phyloP scores from a whole-genome alignment of 2,888 invertebrate genomes.

The Crematogaster levior region DNA sequence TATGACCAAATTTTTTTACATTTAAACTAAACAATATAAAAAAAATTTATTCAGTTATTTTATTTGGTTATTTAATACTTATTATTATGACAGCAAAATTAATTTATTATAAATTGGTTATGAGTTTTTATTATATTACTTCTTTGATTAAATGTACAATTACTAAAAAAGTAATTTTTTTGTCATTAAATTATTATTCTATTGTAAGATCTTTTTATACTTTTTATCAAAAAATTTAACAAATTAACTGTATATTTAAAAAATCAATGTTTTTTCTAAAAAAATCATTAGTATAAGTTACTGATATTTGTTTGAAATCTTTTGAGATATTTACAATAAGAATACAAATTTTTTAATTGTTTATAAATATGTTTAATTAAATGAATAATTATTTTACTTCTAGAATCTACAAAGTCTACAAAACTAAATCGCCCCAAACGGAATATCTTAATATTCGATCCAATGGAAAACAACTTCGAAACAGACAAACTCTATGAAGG shows the following conservation, averaged over 20 bases:
- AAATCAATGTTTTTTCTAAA: neutral
- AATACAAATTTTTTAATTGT: neutral
- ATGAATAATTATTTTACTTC: constrained; percentile 5
- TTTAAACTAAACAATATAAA: neutral
- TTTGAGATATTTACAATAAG: neutral
- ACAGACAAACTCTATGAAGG: constrained; percentile 81
- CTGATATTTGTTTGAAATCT: neutral
- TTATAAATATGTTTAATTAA: neutral
- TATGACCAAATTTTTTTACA: neutral
- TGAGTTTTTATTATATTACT: neutral
- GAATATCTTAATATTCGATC: constrained; percentile 69
- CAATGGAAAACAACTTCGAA: constrained; percentile 77
- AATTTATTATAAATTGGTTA: neutral
- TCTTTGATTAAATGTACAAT: neutral
- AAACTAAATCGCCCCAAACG: constrained; percentile 80
- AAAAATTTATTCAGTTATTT: neutral
- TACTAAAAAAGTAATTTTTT: neutral
- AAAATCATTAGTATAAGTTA: neutral
- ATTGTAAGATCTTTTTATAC: neutral
- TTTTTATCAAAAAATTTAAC: too few species aligned
- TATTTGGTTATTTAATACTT: neutral
- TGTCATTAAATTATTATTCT: too few species aligned
- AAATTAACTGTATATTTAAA: neutral
- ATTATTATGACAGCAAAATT: neutral
- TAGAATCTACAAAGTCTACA: constrained; percentile 75